Percentiles rank a stretch among this genome's conserved stretches.
phyloP scores from a whole-genome alignment of 2,113 vertebrate genomes.

The Lycaon pictus region DNA sequence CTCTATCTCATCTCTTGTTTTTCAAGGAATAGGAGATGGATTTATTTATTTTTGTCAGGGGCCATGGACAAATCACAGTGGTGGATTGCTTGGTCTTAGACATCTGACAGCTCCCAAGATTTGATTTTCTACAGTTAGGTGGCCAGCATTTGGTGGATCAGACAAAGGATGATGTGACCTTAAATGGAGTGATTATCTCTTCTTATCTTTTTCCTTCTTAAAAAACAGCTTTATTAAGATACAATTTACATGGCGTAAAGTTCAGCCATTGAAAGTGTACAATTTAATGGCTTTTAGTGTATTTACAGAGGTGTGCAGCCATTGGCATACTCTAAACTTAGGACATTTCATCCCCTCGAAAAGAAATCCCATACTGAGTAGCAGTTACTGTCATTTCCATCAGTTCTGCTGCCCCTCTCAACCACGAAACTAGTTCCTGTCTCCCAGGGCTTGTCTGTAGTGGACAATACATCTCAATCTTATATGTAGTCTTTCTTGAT shows the following conservation, averaged over 20 bases:
- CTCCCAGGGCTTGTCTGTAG: neutral
- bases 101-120: neutral
- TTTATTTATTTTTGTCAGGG: neutral
- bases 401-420: neutral
- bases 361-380: neutral
- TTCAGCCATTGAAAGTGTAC: neutral
- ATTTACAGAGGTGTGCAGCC: neutral
- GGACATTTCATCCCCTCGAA: neutral
- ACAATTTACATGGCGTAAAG: neutral
- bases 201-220: neutral
- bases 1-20: constrained; percentile 50
- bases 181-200: neutral
- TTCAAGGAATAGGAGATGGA: neutral
- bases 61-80: neutral
- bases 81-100: constrained; percentile 8
- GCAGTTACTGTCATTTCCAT: neutral
- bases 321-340: constrained; percentile 5
- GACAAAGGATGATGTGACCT: neutral
- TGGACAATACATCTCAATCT: neutral
- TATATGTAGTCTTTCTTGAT: neutral
- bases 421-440: neutral
- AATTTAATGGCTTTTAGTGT: neutral
- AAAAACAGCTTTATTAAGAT: constrained; percentile 1
- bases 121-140: constrained; percentile 21
- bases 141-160: neutral